Evolutionary conservation across 2,797 vertebrate species (phyloP).

Genomic region (Oryzias dopingdopingensis): DNA sequence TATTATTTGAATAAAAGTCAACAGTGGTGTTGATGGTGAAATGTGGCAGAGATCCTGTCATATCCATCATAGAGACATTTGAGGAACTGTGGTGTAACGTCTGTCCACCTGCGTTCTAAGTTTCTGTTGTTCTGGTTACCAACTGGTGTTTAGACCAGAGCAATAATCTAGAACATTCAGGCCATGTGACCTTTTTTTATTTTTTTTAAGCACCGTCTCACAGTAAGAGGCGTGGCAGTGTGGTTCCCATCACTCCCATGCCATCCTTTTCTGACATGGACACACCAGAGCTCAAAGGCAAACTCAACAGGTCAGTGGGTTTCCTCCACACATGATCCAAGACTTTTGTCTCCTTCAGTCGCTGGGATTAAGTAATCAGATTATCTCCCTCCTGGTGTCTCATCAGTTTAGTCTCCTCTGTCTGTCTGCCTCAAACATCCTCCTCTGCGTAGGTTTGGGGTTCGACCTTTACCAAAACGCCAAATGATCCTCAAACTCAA

Average conservation of each 20-base stretch:
- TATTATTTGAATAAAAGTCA: too few relatives aligned
- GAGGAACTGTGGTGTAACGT: too few relatives aligned
- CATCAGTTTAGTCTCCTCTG: slow-evolving; percentile 16
- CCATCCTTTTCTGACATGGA: slow-evolving; percentile 93
- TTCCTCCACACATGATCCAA: neutral
- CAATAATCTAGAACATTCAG: too few relatives aligned
- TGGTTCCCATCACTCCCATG: slow-evolving; percentile 87
- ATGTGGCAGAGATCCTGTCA: too few relatives aligned
- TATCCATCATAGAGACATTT: too few relatives aligned
- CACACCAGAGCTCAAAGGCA: slow-evolving; percentile 91
- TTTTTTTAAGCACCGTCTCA: slow-evolving; percentile 40
- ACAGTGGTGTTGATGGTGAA: too few relatives aligned
- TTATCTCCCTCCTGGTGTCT: slow-evolving; percentile 18
- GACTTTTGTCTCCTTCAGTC: too few relatives aligned
- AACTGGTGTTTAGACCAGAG: too few relatives aligned
- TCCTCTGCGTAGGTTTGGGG: slow-evolving; percentile 82
- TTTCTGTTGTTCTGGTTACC: too few relatives aligned
- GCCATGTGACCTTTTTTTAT: too few relatives aligned
- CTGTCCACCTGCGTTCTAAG: too few relatives aligned
- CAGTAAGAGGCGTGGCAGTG: slow-evolving; percentile 49
- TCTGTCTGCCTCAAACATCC: neutral
- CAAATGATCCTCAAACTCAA: slow-evolving; percentile 96
- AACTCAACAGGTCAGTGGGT: slow-evolving; percentile 83
- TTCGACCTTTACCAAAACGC: slow-evolving; percentile 89
- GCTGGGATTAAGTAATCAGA: slow-evolving; percentile 20